phyloP scores from a whole-genome alignment of 2,888 invertebrate genomes.

The Erannis defoliaria region DNA sequence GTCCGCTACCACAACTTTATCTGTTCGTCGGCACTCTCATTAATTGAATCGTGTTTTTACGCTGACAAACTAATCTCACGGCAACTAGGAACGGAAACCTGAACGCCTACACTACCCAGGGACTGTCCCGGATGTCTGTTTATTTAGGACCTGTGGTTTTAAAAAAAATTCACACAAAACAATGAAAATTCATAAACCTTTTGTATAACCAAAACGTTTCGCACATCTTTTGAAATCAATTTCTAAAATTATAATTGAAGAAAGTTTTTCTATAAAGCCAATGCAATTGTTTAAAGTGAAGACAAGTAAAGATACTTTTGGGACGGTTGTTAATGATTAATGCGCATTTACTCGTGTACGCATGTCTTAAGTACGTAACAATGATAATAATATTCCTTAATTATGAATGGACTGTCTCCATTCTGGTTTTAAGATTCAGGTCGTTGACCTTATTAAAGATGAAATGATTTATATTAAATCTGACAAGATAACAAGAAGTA shows the following conservation, averaged over 20 bases:
- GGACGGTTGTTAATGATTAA: slow-evolving; percentile 28
- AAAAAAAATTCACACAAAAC: not conserved
- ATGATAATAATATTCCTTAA: slow-evolving; percentile 37
- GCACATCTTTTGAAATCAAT: not conserved
- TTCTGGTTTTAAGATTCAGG: slow-evolving; percentile 28
- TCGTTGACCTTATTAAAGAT: slow-evolving; percentile 27
- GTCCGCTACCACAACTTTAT: slow-evolving; percentile 14
- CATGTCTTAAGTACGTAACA: slow-evolving; percentile 28
- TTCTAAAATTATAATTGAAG: not conserved
- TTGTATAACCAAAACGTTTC: not conserved
- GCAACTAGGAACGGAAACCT: slow-evolving; percentile 23
- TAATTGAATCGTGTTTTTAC: slow-evolving; percentile 35
- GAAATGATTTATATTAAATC: not conserved
- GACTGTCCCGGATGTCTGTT: slow-evolving; percentile 18
- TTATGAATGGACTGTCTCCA: slow-evolving; percentile 30
- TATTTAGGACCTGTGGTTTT: not conserved
- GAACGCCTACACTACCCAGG: slow-evolving; percentile 19
- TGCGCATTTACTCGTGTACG: slow-evolving; percentile 1
- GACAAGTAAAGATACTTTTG: slow-evolving; percentile 11
- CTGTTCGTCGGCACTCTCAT: slow-evolving; percentile 20
- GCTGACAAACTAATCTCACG: slow-evolving; percentile 37
- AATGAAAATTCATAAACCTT: not conserved
- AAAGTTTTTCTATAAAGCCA: not conserved
- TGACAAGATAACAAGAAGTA: not conserved
- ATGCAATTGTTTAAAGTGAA: not conserved